Percentiles rank a stretch among this genome's conserved stretches.
phyloP scores from a whole-genome alignment of 2,888 invertebrate species.

The Altica lythri region DNA sequence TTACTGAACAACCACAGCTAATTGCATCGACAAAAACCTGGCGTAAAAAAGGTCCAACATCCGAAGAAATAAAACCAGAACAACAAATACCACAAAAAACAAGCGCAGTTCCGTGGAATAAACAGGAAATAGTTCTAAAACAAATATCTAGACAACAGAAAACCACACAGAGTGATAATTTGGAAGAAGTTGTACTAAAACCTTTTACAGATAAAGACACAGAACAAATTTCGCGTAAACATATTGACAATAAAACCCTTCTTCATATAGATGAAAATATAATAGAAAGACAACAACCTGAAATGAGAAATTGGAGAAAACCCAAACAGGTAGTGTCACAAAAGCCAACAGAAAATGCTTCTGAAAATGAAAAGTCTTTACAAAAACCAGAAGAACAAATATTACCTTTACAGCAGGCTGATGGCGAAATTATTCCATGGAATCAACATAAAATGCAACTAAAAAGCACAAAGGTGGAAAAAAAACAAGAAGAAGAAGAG shows the following conservation, averaged over 20 bases:
- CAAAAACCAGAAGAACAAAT: conserved; percentile 29
- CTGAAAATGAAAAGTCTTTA: conserved; percentile 1
- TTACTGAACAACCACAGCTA: conserved; percentile 34
- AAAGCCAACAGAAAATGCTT: conserved; percentile 27
- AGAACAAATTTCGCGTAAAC: conserved; percentile 38
- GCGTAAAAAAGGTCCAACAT: conserved; percentile 11
- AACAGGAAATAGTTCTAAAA: conserved; percentile 64
- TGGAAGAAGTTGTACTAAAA: conserved; percentile 61
- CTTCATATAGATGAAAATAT: conserved; percentile 37
- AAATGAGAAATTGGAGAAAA: conserved; percentile 60
- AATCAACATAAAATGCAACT: conserved; percentile 66
- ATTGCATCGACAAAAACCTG: conserved; percentile 28
- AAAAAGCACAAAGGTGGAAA: conserved; percentile 55
- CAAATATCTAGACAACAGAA: conserved; percentile 56
- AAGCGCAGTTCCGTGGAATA: conserved; percentile 60
- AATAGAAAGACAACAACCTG: conserved; percentile 47
- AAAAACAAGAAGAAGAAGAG: conserved; percentile 54
- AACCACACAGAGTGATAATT: conserved; percentile 53
- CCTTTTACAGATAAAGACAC: conserved; percentile 51
- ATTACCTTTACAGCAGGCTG: conserved; percentile 31
- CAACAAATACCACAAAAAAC: conserved; percentile 48
- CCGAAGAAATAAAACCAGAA: conserved; percentile 15
- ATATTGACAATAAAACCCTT: conserved; percentile 61
- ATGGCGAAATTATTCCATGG: conserved; percentile 58
- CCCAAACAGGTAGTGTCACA: too few species aligned